Percentiles rank a stretch among this genome's conserved stretches.
Evolutionary conservation across 92 coral and sea anemone species (phyloP).

Genomic region (Actinernus sp.): DNA sequence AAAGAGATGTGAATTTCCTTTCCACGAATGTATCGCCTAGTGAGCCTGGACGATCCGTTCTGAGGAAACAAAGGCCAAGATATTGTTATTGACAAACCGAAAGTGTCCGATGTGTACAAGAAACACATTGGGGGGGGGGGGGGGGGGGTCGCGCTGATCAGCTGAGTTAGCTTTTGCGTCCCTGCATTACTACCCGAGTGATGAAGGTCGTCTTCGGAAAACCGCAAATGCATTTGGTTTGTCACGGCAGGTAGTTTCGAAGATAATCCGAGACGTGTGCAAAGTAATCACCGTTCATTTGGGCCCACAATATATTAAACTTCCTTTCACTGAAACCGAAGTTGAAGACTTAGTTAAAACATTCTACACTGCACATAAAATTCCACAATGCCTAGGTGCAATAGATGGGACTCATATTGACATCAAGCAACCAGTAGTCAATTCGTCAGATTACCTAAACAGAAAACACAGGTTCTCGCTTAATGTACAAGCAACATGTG

Average conservation of each 20-base stretch:
- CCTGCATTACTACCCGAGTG: too few species aligned
- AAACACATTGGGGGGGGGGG: constrained; percentile 47
- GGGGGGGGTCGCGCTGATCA: constrained; percentile 43
- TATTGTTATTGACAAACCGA: constrained; percentile 8
- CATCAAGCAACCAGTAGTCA: too few species aligned
- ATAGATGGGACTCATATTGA: too few species aligned
- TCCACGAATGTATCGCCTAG: constrained; percentile 46
- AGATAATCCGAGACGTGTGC: constrained; percentile 56
- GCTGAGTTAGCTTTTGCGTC: constrained; percentile 39
- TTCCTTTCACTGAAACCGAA: constrained; percentile 52
- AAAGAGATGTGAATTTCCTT: constrained; percentile 49
- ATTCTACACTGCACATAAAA: too few species aligned
- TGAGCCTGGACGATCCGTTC: constrained; percentile 36
- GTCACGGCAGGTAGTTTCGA: too few species aligned
- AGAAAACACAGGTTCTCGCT: constrained; percentile 13
- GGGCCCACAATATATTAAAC: constrained; percentile 43
- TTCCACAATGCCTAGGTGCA: too few species aligned
- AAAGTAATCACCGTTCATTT: constrained; percentile 55
- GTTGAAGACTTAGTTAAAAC: constrained; percentile 37
- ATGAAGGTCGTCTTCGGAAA: constrained; percentile 67
- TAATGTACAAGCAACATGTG: constrained; percentile 36
- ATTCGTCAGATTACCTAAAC: too few species aligned
- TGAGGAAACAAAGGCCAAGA: constrained; percentile 20
- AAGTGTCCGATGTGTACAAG: constrained; percentile 29
- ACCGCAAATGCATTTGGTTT: constrained; percentile 74